phyloP scores from a whole-genome alignment of 2,888 invertebrate genomes.

The Parascotia fuliginaria region DNA sequence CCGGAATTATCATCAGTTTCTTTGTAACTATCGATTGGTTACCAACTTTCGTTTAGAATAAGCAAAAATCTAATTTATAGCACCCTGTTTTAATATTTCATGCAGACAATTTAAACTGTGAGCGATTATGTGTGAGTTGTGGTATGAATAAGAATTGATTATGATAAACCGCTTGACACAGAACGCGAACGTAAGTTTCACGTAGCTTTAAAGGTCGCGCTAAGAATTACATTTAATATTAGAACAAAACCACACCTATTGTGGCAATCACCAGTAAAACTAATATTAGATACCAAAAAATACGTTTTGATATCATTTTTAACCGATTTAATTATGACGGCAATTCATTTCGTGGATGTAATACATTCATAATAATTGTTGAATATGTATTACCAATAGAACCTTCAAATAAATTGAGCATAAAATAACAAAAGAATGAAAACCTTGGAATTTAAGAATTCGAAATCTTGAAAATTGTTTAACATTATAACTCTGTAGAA shows the following conservation, averaged over 20 bases:
- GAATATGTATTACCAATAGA: too few species aligned
- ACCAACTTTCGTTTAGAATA: conserved; percentile 32
- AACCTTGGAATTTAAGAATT: too few species aligned
- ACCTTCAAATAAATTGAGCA: too few species aligned
- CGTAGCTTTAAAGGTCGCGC: background rate
- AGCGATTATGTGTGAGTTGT: conserved; percentile 19
- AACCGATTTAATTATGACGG: too few species aligned
- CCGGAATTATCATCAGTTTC: conserved; percentile 41
- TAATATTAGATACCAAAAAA: too few species aligned
- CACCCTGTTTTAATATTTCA: conserved; percentile 34
- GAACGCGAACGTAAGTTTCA: background rate
- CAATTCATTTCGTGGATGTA: too few species aligned
- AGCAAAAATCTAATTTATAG: conserved; percentile 35
- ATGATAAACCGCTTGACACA: background rate
- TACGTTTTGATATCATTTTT: too few species aligned
- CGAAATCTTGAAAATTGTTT: too few species aligned
- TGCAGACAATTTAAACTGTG: conserved; percentile 30
- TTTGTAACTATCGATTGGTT: conserved; percentile 32
- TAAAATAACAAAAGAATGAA: too few species aligned
- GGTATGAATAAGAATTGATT: background rate
- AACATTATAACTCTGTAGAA: too few species aligned
- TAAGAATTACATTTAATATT: background rate
- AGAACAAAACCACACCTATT: background rate
- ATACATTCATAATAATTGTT: too few species aligned
- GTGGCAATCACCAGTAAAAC: too few species aligned